Evolutionary conservation across 1,140 invertebrate genomes (phyloP).

Genomic region (Pygmarrhopalites habei): DNA sequence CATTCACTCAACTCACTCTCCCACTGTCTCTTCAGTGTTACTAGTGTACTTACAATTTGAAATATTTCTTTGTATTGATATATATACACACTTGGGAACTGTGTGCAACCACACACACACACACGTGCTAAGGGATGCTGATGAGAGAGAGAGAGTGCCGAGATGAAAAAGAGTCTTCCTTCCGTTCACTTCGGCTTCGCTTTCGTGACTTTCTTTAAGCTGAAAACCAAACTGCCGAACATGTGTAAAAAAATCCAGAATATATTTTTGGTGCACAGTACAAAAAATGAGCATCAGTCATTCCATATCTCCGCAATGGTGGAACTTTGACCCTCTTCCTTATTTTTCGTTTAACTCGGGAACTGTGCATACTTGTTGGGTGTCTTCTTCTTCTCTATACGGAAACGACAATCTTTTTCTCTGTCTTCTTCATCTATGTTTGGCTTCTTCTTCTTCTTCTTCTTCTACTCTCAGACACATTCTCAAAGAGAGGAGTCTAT

Average conservation of each 20-base stretch:
- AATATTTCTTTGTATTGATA: too few species aligned
- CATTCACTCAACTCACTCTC: too few species aligned
- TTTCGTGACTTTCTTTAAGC: conserved; percentile 10
- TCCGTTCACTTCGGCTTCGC: conserved; percentile 12
- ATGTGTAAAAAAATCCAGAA: conserved; percentile 10
- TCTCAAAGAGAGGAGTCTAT: not conserved
- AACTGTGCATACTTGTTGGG: not conserved
- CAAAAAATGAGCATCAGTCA: conserved; percentile 13
- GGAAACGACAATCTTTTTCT: not conserved
- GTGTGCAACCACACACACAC: too few species aligned
- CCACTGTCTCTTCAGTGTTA: too few species aligned
- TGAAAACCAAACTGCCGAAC: conserved; percentile 6
- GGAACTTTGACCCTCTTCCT: conserved; percentile 18
- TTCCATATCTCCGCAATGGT: conserved; percentile 1
- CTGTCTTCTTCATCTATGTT: not conserved
- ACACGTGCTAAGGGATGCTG: not conserved
- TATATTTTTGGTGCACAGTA: conserved; percentile 17
- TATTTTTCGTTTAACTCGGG: not conserved
- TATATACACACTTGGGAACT: too few species aligned
- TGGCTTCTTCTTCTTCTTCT: not conserved
- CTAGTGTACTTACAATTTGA: too few species aligned
- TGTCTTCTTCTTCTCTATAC: not conserved
- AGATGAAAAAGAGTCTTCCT: not conserved
- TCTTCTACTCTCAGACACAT: not conserved
- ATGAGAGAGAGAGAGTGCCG: not conserved